These are phyloP conservation scores for Lymantria monacha DNA, from an alignment of 2,888 invertebrate species.

Conservation along the genomic window DNA sequence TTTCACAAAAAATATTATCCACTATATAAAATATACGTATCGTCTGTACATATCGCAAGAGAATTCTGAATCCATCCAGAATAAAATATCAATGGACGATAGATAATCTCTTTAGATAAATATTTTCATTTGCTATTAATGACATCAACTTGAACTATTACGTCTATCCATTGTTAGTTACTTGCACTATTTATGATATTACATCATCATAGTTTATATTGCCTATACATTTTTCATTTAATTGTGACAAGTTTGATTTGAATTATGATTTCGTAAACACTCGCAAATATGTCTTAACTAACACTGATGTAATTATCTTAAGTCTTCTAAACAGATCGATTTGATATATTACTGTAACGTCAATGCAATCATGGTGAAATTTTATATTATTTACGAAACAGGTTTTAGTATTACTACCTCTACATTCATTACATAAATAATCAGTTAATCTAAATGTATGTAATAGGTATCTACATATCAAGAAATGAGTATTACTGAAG, in stretches of 20 bases:
- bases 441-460: conserved; percentile 5
- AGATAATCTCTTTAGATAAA: conserved; percentile 11
- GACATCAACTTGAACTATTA: conserved; percentile 41
- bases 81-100: conserved; percentile 4
- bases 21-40: conserved; percentile 10
- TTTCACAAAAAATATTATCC: not conserved
- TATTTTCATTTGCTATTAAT: conserved; percentile 35
- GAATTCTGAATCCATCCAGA: conserved; percentile 19
- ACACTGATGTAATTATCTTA: not conserved
- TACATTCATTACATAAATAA: conserved; percentile 12
- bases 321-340: not conserved
- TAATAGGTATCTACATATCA: conserved; percentile 2
- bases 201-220: conserved; percentile 20
- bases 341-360: not conserved
- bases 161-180: conserved; percentile 41
- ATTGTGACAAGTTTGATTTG: not conserved
- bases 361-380: not conserved
- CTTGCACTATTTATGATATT: conserved; percentile 19
- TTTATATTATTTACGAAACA: not conserved
- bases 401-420: conserved; percentile 4
- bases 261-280: not conserved
- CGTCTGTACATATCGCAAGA: conserved; percentile 18
- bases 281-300: not conserved
- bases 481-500: not conserved
- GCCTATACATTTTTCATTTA: not conserved